Conservation (phyloP, 2,113 vertebrate species). For the Circaetus gallicus region DNA sequence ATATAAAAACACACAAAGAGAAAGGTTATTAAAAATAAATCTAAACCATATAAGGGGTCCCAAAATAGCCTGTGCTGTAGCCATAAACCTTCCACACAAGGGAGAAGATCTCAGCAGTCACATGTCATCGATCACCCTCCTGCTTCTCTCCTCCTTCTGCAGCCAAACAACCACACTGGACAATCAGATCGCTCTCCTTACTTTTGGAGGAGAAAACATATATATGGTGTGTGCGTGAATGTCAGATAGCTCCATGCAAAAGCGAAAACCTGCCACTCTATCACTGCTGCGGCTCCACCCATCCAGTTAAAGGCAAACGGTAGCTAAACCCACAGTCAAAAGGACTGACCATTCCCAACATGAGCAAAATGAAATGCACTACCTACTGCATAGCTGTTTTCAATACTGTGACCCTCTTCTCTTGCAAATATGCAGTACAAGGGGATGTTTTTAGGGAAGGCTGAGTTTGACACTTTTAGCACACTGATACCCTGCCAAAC, state of each 20-base stretch:
- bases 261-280: not conserved
- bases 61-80: not conserved
- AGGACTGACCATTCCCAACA: not conserved
- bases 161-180: not conserved
- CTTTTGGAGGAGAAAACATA: not conserved
- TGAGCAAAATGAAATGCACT: not conserved
- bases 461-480: not conserved
- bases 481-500: not conserved
- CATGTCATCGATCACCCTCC: not conserved
- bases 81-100: conserved; percentile 21
- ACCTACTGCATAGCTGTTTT: not conserved
- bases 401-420: not conserved
- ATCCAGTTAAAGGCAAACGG: not conserved
- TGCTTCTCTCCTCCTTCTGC: not conserved
- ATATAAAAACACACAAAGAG: not conserved
- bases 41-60: not conserved
- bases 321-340: not conserved
- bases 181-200: not conserved
- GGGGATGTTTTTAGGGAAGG: not conserved
- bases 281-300: not conserved
- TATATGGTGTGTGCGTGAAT: not conserved
- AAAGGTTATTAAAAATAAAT: conserved; percentile 52
- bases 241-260: not conserved
- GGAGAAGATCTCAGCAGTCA: not conserved
- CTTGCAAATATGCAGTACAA: not conserved